Base-by-base conservation (phyloP, 1,140 invertebrate genomes). In the Drosophila paulistorum region DNA sequence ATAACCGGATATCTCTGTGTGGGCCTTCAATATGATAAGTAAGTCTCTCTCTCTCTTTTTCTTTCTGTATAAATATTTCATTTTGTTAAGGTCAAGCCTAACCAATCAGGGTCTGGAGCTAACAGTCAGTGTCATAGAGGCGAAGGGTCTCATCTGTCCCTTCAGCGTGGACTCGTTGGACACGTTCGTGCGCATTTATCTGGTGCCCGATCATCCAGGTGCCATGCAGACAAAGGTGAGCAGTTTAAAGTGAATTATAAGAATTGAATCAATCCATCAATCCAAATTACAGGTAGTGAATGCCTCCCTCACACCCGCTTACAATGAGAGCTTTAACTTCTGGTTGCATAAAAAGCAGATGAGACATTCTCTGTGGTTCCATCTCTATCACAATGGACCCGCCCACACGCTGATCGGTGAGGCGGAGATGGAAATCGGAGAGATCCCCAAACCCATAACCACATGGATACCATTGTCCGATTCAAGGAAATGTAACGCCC, bases 1-100 rank as follows among this genome's bases (percentile, higher is more conserved):
- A 93, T 96, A 37, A 95, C 95, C 1, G 96, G 96, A 1, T 95
- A 96, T 83, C 92, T 97, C 0, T 96, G 96, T 90, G 93, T 97
- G 67, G 96, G 95, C 2, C 92, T 97, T 33, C 95, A 97, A 86
- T 96, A 96, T 79, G 96, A 97, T 84, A 95, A 94, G 95, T 96
- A 83, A 92, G 92, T 80, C 9, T 0, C 0, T 4, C 6, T 1
- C 6, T 23, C 7, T 30, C 30, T 6, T 9, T 0, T 10, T 9
- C 13, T n/a, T 57, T 9, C 0, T 37, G 0, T 4, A 3, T 10
- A 6, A 2, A 0, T 17, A 9, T 35, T 26, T 23, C 6, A 14
- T 62, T 33, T 11, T 0, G 23, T 37, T 5, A 26, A 79, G 68
- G 51, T 79, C 63, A 48, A 70, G 77, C 37, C 73, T 80, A 1